Evolutionary conservation across 1,140 invertebrate genomes (phyloP).

Genomic region (Dolichoris vasculosae): DNA sequence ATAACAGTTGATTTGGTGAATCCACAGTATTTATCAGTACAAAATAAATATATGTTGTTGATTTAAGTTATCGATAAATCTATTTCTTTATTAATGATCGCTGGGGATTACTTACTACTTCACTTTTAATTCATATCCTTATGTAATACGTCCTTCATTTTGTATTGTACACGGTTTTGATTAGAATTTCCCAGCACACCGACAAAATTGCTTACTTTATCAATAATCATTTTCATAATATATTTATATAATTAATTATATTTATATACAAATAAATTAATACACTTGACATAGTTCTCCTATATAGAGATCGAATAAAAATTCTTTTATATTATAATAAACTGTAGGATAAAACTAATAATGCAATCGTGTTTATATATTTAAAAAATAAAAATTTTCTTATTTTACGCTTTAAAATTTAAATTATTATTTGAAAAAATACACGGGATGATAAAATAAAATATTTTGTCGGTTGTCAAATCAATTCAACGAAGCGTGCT

Average conservation of each 20-base stretch:
- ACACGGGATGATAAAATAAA: background rate
- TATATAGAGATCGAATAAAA: background rate
- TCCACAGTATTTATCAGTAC: background rate
- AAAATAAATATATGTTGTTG: background rate
- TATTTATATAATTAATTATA: background rate
- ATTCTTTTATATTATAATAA: background rate
- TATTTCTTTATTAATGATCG: background rate
- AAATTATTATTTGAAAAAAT: background rate
- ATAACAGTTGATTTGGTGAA: background rate
- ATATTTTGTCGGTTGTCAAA: conserved; percentile 19
- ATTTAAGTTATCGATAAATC: background rate
- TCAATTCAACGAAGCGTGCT: conserved; percentile 17
- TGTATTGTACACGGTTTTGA: conserved; percentile 31
- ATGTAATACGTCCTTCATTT: conserved; percentile 23
- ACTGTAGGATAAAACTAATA: background rate
- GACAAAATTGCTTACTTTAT: conserved; percentile 31
- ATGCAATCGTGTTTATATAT: background rate
- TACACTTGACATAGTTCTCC: too few relatives aligned
- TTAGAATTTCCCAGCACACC: background rate
- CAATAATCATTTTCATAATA: background rate
- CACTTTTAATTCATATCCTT: conserved; percentile 28
- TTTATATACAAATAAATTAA: conserved; percentile 7
- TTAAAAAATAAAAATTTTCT: background rate
- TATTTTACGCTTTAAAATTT: background rate
- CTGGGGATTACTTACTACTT: conserved; percentile 12